Conservation (phyloP, 1,140 invertebrate genomes). For the Streblospio benedicti region DNA sequence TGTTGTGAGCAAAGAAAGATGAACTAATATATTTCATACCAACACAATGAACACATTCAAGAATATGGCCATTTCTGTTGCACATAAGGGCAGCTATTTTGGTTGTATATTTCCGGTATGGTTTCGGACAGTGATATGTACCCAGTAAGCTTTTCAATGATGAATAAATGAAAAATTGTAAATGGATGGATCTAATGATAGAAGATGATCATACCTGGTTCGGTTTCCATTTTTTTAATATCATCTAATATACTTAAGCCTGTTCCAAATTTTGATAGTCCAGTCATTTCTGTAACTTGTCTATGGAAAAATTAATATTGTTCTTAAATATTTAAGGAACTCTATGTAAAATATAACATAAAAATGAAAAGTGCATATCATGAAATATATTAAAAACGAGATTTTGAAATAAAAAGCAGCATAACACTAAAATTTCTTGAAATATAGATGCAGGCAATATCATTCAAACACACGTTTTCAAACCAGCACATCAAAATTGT, state of each 20-base stretch:
- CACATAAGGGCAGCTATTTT: no score
- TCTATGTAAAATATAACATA: neutral
- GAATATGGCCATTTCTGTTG: no score
- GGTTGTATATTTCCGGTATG: no score
- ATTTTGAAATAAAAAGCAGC: neutral
- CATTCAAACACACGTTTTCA: no score
- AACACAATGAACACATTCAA: no score
- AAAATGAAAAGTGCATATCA: conserved; percentile 20
- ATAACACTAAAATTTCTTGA: neutral
- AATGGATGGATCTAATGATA: neutral
- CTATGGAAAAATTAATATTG: conserved; percentile 41
- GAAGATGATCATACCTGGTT: conserved; percentile 36
- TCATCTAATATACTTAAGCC: conserved; percentile 33
- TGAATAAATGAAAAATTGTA: conserved; percentile 1
- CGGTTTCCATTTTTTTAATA: conserved; percentile 33
- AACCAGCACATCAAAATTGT: no score
- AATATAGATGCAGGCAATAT: no score
- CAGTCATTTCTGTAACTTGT: conserved; percentile 55
- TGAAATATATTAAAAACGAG: conserved; percentile 14
- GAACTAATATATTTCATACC: no score
- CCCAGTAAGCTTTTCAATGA: neutral
- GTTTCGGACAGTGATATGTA: no score
- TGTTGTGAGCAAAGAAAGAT: no score
- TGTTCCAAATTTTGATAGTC: conserved; percentile 38
- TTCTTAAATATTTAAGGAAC: neutral